Evolutionary conservation across 2,797 vertebrate genomes (phyloP), one percentile per base, ranked within the genome.

Genomic region (Sternotherus odoratus): DNA sequence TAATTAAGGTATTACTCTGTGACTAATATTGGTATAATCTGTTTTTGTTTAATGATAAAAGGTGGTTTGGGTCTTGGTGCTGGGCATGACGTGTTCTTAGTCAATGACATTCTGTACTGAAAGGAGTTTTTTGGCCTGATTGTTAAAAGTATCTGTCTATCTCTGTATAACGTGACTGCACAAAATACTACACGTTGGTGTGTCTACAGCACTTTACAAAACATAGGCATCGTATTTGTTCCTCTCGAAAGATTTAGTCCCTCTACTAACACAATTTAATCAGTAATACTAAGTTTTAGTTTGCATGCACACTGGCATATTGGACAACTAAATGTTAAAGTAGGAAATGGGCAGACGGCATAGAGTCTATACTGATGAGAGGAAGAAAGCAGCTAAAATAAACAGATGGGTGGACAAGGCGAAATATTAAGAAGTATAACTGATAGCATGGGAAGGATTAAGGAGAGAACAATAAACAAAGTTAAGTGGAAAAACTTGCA

Each of bases 351-450:
- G 75, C 54, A 2, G 23, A 75, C 1, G 69, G 28, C 19, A 24
- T 16, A 56, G 49, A 82, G 48, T 12, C 33, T 51, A 1, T 30
- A 60, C 33, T 3, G 49, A 0, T 4, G 6, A 63, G 53, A 91
- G 94, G 94, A 88, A 90, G 91, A 91, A 94, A 91, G 87, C n/a
- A 30, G 69, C 4, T 13, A 48, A 82, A 77, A 88, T 54, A 77
- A 49, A 23, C 2, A 60, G 48, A 15, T 39, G 30, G 83, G 78
- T 8, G 24, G 43, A 36, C 26, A 7, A 51, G 53, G n/a, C 51
- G 28, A 49, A 26, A n/a, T 56, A 15, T 48, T 30, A 21, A n/a
- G 12, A 85, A 30, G 48, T 43, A 43, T 17, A 49, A 4, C 30
- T 24, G 79, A 2, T 33, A 23, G 3, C 51, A 12, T 30, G 69